These are phyloP conservation scores for Equus quagga DNA, from an alignment of 2,113 vertebrate species.

Conservation along the genomic window DNA sequence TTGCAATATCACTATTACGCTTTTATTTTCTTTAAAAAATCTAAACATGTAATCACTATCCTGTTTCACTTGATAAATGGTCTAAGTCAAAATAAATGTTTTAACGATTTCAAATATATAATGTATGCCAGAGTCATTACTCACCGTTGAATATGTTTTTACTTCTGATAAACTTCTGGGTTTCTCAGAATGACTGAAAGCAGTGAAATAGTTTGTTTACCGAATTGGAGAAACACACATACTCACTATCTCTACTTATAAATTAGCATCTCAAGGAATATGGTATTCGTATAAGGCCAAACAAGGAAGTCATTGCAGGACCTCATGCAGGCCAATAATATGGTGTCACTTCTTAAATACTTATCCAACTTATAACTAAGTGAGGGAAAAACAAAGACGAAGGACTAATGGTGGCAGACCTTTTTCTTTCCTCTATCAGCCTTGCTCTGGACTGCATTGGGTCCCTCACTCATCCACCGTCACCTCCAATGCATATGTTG, in stretches of 20 bases:
- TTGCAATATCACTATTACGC: conserved; percentile 34
- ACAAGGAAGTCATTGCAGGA: neutral
- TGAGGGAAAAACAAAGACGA: neutral
- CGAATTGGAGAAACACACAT: conserved; percentile 7
- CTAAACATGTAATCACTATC: conserved; percentile 46
- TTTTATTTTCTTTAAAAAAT: conserved; percentile 64
- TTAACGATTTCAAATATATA: conserved; percentile 66
- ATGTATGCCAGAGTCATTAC: conserved; percentile 2
- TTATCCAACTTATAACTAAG: neutral
- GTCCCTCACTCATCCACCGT: accelerated
- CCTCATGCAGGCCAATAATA: neutral
- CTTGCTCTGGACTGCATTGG: neutral
- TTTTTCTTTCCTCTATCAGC: neutral
- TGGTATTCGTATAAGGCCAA: neutral
- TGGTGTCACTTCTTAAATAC: neutral
- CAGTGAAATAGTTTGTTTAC: neutral
- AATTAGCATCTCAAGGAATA: neutral
- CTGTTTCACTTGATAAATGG: conserved; percentile 65
- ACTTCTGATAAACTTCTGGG: conserved; percentile 27
- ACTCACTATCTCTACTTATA: neutral
- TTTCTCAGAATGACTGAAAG: conserved; percentile 38
- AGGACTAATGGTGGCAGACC: neutral
- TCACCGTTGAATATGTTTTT: conserved; percentile 58
- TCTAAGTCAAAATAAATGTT: conserved; percentile 65
- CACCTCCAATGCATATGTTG: neutral